Base-by-base conservation (phyloP, 2,888 invertebrate species). In the Dicyrtoma fusca region DNA sequence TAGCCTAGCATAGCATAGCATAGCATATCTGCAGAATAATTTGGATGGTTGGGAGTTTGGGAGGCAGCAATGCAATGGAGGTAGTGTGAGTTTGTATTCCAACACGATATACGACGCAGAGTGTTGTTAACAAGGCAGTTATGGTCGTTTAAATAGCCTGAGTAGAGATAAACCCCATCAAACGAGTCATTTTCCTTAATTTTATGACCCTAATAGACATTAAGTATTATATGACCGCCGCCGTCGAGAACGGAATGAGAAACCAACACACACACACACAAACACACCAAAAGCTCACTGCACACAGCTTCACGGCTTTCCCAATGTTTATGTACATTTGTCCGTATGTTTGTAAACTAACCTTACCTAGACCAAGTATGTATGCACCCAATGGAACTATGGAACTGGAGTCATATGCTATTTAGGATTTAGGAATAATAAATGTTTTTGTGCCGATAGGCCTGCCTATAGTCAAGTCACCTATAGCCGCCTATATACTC, bases 151-250 rank as follows among this genome's bases (percentile, higher is more conserved):
- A 74, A 74, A 74, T 71, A 71, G 71, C 68, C 71, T 51, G 62
- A 69, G 68, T 63, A 62, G 65, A 72, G 70, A 72, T 72, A 75
- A 72, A 71, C 70, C 70, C 61, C 57, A 68, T 71, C 73, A 70
- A 74, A 74, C 71, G 70, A 71, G 71, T 71, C 68, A 75, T 75
- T 75, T 71, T 69, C 59, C 73, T 75, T 74, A 75, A 75, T 74
- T 75, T 76, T 76, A 76, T 72, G 75, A 75, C 74, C 74, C 72
- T 72, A 76, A 76, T 76, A 74, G 73, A 74, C 76, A 76, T 76
- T 74, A 74, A 75, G 68, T 74, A 68, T 68, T 68, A 68, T 68
- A 68, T 68, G 68, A 59, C 68, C 57, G 57, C 68, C 57, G 57
- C 55, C 44, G 55, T 45, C 57, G 57, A 68, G 57, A 68, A 23